Conservation (phyloP, 2,888 invertebrate species). For the Lochmaea crataegi region DNA sequence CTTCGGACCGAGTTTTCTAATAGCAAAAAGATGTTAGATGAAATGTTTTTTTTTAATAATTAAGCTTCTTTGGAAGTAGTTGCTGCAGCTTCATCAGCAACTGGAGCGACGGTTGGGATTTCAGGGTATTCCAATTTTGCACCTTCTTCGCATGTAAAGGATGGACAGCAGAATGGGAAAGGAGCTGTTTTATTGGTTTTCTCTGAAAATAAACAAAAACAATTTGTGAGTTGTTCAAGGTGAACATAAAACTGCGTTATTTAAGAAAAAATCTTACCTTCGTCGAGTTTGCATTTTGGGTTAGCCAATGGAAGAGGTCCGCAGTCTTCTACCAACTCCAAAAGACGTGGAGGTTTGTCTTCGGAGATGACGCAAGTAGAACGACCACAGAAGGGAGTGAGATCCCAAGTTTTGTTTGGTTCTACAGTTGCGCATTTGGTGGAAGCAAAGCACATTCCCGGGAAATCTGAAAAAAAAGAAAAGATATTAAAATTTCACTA, state of each 20-base stretch:
- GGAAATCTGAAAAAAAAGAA: constrained; percentile 83
- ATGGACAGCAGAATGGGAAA: constrained; percentile 89
- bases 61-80: constrained; percentile 52
- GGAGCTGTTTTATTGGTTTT: constrained; percentile 91
- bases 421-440: constrained; percentile 90
- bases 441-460: constrained; percentile 91
- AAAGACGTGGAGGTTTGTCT: constrained; percentile 78
- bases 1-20: background rate
- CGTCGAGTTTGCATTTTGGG: constrained; percentile 87
- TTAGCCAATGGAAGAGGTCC: constrained; percentile 89
- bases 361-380: constrained; percentile 87
- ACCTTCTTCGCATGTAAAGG: constrained; percentile 87
- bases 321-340: constrained; percentile 90
- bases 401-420: constrained; percentile 86
- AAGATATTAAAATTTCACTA: no score
- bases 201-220: constrained; percentile 66
- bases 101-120: constrained; percentile 69
- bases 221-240: background rate
- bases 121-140: constrained; percentile 89
- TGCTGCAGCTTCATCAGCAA: constrained; percentile 56
- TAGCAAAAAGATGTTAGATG: background rate
- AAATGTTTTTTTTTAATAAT: constrained; percentile 57
- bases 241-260: constrained; percentile 19
- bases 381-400: constrained; percentile 91
- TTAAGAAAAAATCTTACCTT: constrained; percentile 58